Percentiles rank a stretch among this genome's conserved stretches.
These are phyloP conservation scores for Chrysogorgia sp. DNA, from an alignment of 92 coral and sea anemone genomes.

Conservation along the genomic window DNA sequence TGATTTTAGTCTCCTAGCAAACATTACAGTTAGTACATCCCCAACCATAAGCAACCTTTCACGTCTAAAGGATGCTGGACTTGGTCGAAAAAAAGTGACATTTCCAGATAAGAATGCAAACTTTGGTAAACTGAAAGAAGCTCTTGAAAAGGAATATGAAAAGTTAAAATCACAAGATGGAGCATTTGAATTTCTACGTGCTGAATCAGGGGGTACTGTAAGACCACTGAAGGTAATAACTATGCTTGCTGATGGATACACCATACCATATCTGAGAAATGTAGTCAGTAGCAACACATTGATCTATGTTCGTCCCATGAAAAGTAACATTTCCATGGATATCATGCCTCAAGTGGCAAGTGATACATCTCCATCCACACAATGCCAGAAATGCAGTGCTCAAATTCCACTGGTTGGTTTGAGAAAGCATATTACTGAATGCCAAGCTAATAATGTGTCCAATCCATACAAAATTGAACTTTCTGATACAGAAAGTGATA, in stretches of 20 bases:
- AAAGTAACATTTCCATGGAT: slow-evolving; percentile 29
- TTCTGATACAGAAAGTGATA: slow-evolving; percentile 4
- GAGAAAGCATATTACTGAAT: slow-evolving; percentile 15
- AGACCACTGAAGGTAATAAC: slow-evolving; percentile 37
- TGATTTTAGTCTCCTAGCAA: slow-evolving; percentile 39
- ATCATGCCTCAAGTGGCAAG: slow-evolving; percentile 23
- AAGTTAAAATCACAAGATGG: slow-evolving; percentile 50
- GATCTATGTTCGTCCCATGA: slow-evolving; percentile 42
- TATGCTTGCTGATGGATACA: slow-evolving; percentile 43
- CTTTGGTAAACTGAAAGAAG: slow-evolving; percentile 27
- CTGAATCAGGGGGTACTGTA: slow-evolving; percentile 41
- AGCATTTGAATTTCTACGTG: slow-evolving; percentile 42
- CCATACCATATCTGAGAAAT: slow-evolving; percentile 30
- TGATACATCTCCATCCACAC: slow-evolving; percentile 37
- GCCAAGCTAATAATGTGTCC: slow-evolving; percentile 30
- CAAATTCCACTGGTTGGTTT: slow-evolving; percentile 23
- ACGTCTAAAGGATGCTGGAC: slow-evolving; percentile 30
- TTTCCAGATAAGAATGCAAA: slow-evolving; percentile 29
- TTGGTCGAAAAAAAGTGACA: too few species aligned
- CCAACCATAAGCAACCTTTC: slow-evolving; percentile 26
- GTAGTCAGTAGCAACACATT: slow-evolving; percentile 36
- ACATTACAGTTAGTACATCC: slow-evolving; percentile 12
- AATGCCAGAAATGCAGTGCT: slow-evolving; percentile 27
- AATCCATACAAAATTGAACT: too few species aligned
- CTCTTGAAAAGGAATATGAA: slow-evolving; percentile 36